Base-by-base conservation (phyloP, 2,113 vertebrate genomes). In the Hassar affinis region DNA sequence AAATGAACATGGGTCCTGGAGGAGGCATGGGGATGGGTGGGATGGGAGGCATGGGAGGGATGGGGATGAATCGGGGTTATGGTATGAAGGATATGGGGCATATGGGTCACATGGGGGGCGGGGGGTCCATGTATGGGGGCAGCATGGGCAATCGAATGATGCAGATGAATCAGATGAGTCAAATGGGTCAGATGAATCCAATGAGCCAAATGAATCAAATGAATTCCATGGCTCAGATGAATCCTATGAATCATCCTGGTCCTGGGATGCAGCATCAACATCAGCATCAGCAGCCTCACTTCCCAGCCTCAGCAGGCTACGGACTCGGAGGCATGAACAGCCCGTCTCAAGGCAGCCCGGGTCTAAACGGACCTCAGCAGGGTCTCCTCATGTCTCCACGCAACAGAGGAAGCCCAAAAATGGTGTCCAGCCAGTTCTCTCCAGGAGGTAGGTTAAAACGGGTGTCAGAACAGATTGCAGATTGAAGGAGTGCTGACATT, bases 391-490 rank as follows among this genome's bases (percentile, higher is more conserved):
- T 96, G 82, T 98, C 98, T 14, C 96, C 97, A 69, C 95, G 97
- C 86, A 95, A 96, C 90, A 91, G 97, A 80, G 96, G 94, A 64
- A 99, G 98, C 89, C 97, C 98, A 52, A 98, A 98, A 93, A 97
- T 96, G 92, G 94, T 88, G 57, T 93, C 96, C 17, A 96, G 96
- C 83, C 97, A 96, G 84, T 99, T 97, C 91, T 99, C 97, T 86
- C 96, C 97, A 33, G 95, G 97, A 96, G 97, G 97, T 98, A 96
- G 83, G 88, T 78, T 25, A 62, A 49, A 52, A 59, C 35, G 11
- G 30, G 10, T 25, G 30, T 56, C 10, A 56, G 30, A 30, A 17
- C 25, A 33, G 38, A 56, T 49, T 56, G 17, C 38, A 35, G 35
- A 18, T 72, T n/a, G n/a, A n/a, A n/a, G n/a, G n/a, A n/a, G 8